Conservation (phyloP, 1,140 invertebrate genomes). For the Nymphalis io region DNA sequence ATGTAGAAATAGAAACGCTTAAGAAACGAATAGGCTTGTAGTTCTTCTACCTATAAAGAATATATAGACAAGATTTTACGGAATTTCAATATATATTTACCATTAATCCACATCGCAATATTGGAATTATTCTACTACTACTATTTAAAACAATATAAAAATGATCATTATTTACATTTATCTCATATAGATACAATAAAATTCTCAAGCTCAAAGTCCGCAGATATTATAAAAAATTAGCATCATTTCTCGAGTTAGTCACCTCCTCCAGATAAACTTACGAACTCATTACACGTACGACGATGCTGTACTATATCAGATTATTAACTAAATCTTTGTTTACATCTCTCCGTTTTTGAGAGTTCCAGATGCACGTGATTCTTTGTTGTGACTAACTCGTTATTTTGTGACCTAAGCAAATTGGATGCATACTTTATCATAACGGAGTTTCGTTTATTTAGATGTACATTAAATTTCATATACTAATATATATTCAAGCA, state of each 20-base stretch:
- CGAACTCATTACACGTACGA: slow-evolving; percentile 52
- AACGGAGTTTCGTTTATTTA: slow-evolving; percentile 2
- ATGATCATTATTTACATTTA: not conserved
- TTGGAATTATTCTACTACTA: too few species aligned
- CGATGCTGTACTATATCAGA: slow-evolving; percentile 46
- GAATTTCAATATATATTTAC: too few species aligned
- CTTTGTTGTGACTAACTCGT: slow-evolving; percentile 18
- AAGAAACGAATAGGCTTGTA: too few species aligned
- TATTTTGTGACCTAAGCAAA: slow-evolving; percentile 29
- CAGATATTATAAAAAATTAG: slow-evolving; percentile 40
- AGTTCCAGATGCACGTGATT: slow-evolving; percentile 28
- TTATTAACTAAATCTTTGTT: slow-evolving; percentile 43
- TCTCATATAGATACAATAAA: not conserved
- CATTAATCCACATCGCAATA: too few species aligned
- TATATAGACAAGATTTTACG: too few species aligned
- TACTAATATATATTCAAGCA: not conserved
- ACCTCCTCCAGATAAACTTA: slow-evolving; percentile 53
- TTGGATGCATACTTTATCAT: slow-evolving; percentile 3
- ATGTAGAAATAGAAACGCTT: too few species aligned
- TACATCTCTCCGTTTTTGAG: slow-evolving; percentile 39
- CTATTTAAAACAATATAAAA: too few species aligned
- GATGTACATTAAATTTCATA: not conserved
- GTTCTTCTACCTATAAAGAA: too few species aligned
- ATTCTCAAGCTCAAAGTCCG: slow-evolving; percentile 16
- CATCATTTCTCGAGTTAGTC: slow-evolving; percentile 47